Evolutionary conservation across 2,888 invertebrate species (phyloP).

Genomic region (Acrobasis consociella): DNA sequence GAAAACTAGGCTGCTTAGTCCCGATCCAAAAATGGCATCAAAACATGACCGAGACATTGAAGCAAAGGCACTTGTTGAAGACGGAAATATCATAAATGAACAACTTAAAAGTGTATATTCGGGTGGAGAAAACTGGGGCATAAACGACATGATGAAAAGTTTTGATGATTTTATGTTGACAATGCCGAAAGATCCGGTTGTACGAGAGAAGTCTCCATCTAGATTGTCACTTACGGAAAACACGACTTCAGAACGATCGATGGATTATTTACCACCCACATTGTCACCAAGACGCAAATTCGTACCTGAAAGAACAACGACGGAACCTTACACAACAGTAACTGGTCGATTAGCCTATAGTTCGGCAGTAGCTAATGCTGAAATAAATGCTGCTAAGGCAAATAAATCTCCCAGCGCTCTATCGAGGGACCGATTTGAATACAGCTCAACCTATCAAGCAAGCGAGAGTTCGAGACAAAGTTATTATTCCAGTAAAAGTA

Average conservation of each 20-base stretch:
- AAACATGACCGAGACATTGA: constrained; percentile 82
- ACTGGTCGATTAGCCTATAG: constrained; percentile 86
- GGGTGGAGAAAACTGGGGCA: constrained; percentile 87
- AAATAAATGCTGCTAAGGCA: constrained; percentile 79
- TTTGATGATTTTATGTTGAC: constrained; percentile 83
- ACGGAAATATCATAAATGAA: constrained; percentile 86
- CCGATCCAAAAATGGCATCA: constrained; percentile 77
- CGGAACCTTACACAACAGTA: constrained; percentile 85
- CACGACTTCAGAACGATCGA: constrained; percentile 84
- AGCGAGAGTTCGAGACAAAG: constrained; percentile 61
- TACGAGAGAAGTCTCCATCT: constrained; percentile 83
- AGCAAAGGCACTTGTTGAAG: constrained; percentile 83
- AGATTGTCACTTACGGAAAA: constrained; percentile 85
- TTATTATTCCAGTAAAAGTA: constrained; percentile 66
- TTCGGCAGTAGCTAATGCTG: constrained; percentile 85
- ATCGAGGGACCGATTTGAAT: constrained; percentile 83
- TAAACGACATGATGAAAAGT: constrained; percentile 85
- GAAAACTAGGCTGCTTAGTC: constrained; percentile 86
- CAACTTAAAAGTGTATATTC: constrained; percentile 86
- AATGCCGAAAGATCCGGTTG: constrained; percentile 73
- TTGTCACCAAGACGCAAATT: constrained; percentile 83
- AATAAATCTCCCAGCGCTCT: constrained; percentile 78
- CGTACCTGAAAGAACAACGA: constrained; percentile 81
- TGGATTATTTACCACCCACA: constrained; percentile 82
- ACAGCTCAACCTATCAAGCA: constrained; percentile 79